Conservation (phyloP, 2,797 vertebrate genomes). For the Oreonectes daqikongensis region DNA sequence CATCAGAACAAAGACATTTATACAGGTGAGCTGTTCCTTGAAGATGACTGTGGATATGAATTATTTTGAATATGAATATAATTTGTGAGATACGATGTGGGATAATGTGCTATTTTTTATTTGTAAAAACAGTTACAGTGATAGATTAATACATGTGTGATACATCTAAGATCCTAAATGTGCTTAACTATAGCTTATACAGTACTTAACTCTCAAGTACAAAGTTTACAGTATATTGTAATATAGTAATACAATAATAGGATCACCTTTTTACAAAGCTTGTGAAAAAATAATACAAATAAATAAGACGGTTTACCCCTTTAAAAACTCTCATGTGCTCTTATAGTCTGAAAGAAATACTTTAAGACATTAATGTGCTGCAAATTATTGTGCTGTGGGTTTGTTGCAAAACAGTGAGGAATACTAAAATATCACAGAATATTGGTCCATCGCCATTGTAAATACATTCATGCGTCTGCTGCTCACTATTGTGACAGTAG, state of each 20-base stretch:
- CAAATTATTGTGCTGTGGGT: conserved; percentile 68
- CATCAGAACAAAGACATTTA: too few relatives aligned
- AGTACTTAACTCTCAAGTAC: conserved; percentile 13
- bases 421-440: conserved; percentile 48
- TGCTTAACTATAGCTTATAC: conserved; percentile 5
- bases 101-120: conserved; percentile 32
- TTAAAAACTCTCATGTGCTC: conserved; percentile 39
- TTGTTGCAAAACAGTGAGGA: conserved; percentile 56
- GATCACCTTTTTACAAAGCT: conserved; percentile 24
- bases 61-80: not conserved
- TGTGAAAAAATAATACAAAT: conserved; percentile 36
- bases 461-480: conserved; percentile 48
- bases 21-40: too few relatives aligned
- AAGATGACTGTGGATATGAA: not conserved
- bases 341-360: conserved; percentile 14
- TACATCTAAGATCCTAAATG: conserved; percentile 40
- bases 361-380: conserved; percentile 55
- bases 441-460: conserved; percentile 58
- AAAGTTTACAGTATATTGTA: conserved; percentile 18
- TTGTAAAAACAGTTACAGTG: conserved; percentile 42
- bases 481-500: conserved; percentile 43
- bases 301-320: not conserved
- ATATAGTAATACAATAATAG: conserved; percentile 19
- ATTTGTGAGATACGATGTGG: not conserved
- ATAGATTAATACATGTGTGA: conserved; percentile 27